Base-by-base conservation (phyloP, 2,888 invertebrate genomes). In the Macrosiphum euphorbiae region DNA sequence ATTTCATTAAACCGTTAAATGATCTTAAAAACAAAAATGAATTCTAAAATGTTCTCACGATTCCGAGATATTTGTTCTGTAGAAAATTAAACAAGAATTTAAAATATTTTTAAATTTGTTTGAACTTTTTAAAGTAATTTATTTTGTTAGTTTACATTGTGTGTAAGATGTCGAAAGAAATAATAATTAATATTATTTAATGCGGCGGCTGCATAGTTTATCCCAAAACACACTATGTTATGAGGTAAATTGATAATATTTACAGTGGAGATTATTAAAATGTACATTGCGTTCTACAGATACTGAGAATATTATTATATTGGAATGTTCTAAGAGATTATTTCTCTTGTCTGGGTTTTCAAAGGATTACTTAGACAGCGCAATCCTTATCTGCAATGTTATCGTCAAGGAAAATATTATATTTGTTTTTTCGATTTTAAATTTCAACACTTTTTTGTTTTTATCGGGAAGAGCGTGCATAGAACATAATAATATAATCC, bases 401-500 rank as follows among this genome's bases (percentile, higher is more conserved):
- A 78, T 78, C 78, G 35, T 26, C 78, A 20, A 78, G 35, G 78
- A 78, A 78, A 78, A 78, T 78, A 78, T 78, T 78, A 78, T 78
- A 78, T 78, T 78, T 78, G 78, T 78, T 78, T 78, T 78, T 78
- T 78, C 35, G 78, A 35, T 35, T 35, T 35, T 35, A 20, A 20
- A 78, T 78, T 78, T 78, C 78, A 78, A 78, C 78, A 78, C 20
- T 20, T 78, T 44, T 78, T 78, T 78, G 78, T 8, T 78, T 78
- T 78, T 78, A 78, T 78, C 78, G 78, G 35, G 35, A 35, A 20
- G 35, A 78, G n/a, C n/a, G n/a, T n/a, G 5, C 67, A n/a, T 5
- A 67, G n/a, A 67, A 67, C n/a, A n/a, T 10, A 47, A n/a, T 10
- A 47, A 44, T 44, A 44, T 78, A 78, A 78, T 78, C 78, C 35